These are phyloP conservation scores for Ceratoteleas bidentatus DNA, from an alignment of 1,140 invertebrate species.

Conservation along the genomic window DNA sequence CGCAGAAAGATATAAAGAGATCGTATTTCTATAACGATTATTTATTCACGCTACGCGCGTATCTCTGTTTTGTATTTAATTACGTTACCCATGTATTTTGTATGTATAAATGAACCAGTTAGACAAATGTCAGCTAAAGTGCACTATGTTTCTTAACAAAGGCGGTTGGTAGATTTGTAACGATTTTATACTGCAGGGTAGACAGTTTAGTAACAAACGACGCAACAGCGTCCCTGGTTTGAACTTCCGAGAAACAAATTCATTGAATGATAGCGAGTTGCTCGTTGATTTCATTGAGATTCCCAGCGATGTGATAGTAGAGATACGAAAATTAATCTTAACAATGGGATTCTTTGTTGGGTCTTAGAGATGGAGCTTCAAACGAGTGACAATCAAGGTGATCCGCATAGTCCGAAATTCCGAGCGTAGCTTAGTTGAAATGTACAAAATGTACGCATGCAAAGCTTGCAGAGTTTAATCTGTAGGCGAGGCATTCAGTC, in stretches of 20 bases:
- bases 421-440: slow-evolving; percentile 1
- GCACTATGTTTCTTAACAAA: slow-evolving; percentile 43
- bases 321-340: slow-evolving; percentile 22
- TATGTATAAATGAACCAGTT: slow-evolving; percentile 28
- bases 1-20: slow-evolving; percentile 4
- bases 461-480: slow-evolving; percentile 25
- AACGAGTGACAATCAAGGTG: neutral
- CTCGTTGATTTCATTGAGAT: slow-evolving; percentile 20
- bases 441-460: slow-evolving; percentile 48
- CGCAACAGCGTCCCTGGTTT: slow-evolving; percentile 24
- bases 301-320: slow-evolving; percentile 24
- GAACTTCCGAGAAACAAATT: slow-evolving; percentile 15
- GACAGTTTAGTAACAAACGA: slow-evolving; percentile 25
- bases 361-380: neutral
- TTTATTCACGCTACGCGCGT: slow-evolving; percentile 40
- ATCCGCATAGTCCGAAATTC: neutral
- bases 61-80: slow-evolving; percentile 49
- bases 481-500: slow-evolving; percentile 10
- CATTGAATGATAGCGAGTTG: too few species aligned
- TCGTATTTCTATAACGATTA: slow-evolving; percentile 20
- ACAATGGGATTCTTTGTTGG: slow-evolving; percentile 8
- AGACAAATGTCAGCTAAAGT: slow-evolving; percentile 11
- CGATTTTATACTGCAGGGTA: slow-evolving; percentile 56
- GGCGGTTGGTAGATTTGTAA: slow-evolving; percentile 45
- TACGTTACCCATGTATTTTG: slow-evolving; percentile 39